Conservation (phyloP, 2,113 vertebrate species). For the Cottus gobio region DNA sequence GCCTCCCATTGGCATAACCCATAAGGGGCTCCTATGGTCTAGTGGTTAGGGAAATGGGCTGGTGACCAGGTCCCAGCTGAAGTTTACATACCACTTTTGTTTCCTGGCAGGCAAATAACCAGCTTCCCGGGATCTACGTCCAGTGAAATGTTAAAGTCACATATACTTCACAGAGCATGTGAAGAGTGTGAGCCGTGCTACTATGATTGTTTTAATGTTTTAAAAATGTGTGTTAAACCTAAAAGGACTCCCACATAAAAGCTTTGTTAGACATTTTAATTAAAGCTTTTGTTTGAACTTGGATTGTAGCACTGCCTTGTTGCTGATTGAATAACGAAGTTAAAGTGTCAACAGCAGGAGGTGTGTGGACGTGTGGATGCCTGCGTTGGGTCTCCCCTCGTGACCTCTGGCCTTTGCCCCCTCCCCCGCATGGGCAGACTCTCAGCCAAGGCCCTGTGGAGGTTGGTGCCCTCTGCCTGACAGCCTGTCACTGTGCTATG, state of each 20-base stretch:
- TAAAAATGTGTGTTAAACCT: too few species aligned
- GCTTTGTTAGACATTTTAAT: neutral
- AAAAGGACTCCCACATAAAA: neutral
- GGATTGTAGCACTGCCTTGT: neutral
- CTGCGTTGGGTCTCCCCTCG: constrained; percentile 48
- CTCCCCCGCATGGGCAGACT: constrained; percentile 68
- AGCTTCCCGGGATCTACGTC: constrained; percentile 39
- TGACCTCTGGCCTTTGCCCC: constrained; percentile 75
- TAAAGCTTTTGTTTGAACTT: neutral
- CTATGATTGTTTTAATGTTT: constrained; percentile 1
- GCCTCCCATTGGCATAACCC: constrained; percentile 48
- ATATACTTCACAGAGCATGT: constrained; percentile 23
- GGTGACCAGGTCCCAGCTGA: constrained; percentile 65
- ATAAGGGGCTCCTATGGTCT: constrained; percentile 66
- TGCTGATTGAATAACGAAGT: constrained; percentile 35
- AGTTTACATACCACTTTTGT: constrained; percentile 64
- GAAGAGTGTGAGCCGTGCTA: neutral
- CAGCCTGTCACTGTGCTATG: constrained; percentile 79
- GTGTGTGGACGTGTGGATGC: constrained; percentile 46
- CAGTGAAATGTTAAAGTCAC: constrained; percentile 29
- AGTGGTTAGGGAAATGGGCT: constrained; percentile 76
- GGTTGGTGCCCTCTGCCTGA: constrained; percentile 81
- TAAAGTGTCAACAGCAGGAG: constrained; percentile 34
- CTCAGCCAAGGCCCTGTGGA: constrained; percentile 76
- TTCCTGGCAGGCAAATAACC: constrained; percentile 75